phyloP scores from a whole-genome alignment of 2,113 vertebrate species.

The Varanus komodoensis region DNA sequence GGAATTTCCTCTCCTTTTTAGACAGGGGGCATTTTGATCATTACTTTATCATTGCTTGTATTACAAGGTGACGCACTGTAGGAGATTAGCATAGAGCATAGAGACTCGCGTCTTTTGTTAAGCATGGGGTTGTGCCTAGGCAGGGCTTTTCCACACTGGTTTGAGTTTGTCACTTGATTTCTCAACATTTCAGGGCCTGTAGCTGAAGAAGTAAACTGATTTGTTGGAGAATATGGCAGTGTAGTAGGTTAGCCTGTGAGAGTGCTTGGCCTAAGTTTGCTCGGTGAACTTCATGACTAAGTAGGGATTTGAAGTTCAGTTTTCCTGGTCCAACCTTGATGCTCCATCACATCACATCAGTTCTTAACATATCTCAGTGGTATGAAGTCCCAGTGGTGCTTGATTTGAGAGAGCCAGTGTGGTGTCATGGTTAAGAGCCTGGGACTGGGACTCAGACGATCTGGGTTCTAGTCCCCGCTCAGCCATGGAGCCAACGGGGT shows the following conservation, averaged over 20 bases:
- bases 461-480: too few species aligned
- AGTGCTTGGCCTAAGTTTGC: not conserved
- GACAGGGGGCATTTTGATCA: constrained; percentile 8
- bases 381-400: not conserved
- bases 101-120: not conserved
- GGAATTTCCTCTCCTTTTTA: not conserved
- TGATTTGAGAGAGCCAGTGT: too few species aligned
- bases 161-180: not conserved
- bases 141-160: not conserved
- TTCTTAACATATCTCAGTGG: not conserved
- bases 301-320: not conserved
- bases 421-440: too few species aligned
- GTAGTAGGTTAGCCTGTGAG: not conserved
- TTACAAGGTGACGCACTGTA: not conserved
- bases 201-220: not conserved
- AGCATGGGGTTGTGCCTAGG: not conserved
- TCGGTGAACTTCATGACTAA: not conserved
- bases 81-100: not conserved
- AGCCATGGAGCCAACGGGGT: too few species aligned
- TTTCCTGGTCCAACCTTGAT: not conserved
- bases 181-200: not conserved
- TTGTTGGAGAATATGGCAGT: not conserved
- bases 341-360: not conserved
- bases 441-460: too few species aligned
- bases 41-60: not conserved